These are phyloP conservation scores for Tenthredo distinguenda DNA, from an alignment of 2,888 invertebrate genomes.

Conservation along the genomic window DNA sequence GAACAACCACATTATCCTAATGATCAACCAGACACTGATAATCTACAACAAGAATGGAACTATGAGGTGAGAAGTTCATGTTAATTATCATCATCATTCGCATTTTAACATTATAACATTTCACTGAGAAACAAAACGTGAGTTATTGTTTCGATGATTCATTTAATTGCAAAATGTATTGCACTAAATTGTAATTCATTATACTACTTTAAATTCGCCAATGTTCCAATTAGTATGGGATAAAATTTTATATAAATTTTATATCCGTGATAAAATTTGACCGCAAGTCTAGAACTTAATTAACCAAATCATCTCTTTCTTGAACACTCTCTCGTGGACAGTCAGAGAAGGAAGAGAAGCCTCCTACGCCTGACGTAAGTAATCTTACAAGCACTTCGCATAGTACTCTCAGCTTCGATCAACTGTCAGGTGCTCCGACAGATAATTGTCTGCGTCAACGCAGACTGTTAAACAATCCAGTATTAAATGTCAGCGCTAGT, in stretches of 20 bases:
- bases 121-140: background rate
- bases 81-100: background rate
- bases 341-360: slow-evolving; percentile 74
- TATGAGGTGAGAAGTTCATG: slow-evolving; percentile 73
- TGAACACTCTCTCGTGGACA: slow-evolving; percentile 68
- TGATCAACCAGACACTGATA: slow-evolving; percentile 69
- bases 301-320: slow-evolving; percentile 66
- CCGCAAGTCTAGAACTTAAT: background rate
- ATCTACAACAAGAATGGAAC: slow-evolving; percentile 73
- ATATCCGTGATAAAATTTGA: slow-evolving; percentile 4
- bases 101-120: slow-evolving; percentile 34
- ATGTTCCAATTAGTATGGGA: background rate
- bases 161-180: background rate
- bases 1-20: slow-evolving; percentile 62
- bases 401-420: slow-evolving; percentile 66
- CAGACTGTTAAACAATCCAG: slow-evolving; percentile 57
- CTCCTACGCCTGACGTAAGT: slow-evolving; percentile 75
- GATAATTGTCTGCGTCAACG: slow-evolving; percentile 71
- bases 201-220: background rate
- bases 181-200: background rate
- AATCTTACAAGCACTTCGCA: slow-evolving; percentile 67
- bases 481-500: background rate
- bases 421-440: slow-evolving; percentile 61
- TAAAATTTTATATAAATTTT: background rate
- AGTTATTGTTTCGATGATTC: background rate